Percentiles rank a stretch among this genome's conserved stretches.
Evolutionary conservation across 2,797 vertebrate species (phyloP).

Genomic region (Cirrhinus molitorella): DNA sequence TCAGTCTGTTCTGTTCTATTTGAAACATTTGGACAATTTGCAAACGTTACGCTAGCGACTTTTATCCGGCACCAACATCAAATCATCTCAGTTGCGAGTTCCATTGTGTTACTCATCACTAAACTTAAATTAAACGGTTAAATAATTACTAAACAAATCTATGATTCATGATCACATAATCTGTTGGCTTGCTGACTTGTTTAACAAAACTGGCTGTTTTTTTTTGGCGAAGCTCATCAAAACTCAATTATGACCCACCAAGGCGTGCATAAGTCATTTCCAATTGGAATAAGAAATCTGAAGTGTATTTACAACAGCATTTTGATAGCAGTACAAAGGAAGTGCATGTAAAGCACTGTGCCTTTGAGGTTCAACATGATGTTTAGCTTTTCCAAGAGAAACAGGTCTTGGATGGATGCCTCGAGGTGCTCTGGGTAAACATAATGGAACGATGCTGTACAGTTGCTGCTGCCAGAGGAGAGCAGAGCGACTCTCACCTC

Average conservation of each 20-base stretch:
- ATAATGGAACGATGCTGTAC: constrained; percentile 24
- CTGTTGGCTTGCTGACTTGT: not conserved
- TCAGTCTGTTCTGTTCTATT: constrained; percentile 37
- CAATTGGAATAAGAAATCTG: not conserved
- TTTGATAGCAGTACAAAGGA: constrained; percentile 7
- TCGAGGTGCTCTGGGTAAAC: constrained; percentile 23
- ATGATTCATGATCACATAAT: constrained; percentile 11
- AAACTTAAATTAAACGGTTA: not conserved
- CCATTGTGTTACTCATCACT: not conserved
- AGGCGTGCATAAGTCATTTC: not conserved
- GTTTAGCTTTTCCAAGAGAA: constrained; percentile 8
- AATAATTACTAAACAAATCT: constrained; percentile 4
- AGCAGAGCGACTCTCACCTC: constrained; percentile 25
- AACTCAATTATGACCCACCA: constrained; percentile 18
- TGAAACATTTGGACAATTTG: not conserved
- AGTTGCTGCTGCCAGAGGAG: constrained; percentile 33
- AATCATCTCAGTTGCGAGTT: not conserved
- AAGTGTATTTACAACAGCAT: not conserved
- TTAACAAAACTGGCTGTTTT: not conserved
- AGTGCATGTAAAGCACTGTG: not conserved
- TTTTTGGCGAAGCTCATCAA: not conserved
- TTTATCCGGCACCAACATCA: not conserved
- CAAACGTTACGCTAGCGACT: not conserved
- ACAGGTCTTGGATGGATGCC: constrained; percentile 21
- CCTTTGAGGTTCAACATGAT: constrained; percentile 1